Percentiles rank a stretch among this genome's conserved stretches.
Evolutionary conservation across 2,888 invertebrate genomes (phyloP).

Genomic region (Sarcophaga subvicina): DNA sequence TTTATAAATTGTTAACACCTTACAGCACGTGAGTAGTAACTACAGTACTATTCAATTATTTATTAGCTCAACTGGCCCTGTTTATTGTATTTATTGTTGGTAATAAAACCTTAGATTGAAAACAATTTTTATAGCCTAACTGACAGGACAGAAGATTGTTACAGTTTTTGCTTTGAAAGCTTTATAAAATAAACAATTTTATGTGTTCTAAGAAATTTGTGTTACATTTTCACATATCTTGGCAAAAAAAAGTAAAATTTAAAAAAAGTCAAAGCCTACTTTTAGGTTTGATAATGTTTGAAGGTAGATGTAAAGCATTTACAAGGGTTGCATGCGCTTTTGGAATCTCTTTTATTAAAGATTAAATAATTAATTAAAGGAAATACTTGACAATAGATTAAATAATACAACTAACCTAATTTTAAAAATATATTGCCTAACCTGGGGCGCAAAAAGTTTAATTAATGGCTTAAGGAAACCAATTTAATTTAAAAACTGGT

Average conservation of each 20-base stretch:
- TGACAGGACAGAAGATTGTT: slow-evolving; percentile 10
- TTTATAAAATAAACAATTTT: too few species aligned
- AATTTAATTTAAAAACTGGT: too few species aligned
- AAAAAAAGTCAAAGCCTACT: slow-evolving; percentile 9
- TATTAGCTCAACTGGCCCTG: slow-evolving; percentile 30
- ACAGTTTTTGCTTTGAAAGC: too few species aligned
- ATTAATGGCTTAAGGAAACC: too few species aligned
- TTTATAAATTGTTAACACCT: neutral
- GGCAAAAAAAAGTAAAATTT: neutral
- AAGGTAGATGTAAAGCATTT: too few species aligned
- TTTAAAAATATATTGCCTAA: too few species aligned
- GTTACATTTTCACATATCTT: neutral
- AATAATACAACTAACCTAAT: too few species aligned
- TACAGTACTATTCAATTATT: neutral
- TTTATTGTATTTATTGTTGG: slow-evolving; percentile 10
- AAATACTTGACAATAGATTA: too few species aligned
- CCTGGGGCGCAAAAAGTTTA: too few species aligned
- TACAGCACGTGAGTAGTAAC: neutral
- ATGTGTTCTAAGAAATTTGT: too few species aligned
- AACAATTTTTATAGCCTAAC: slow-evolving; percentile 38
- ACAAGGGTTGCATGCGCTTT: neutral
- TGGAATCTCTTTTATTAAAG: neutral
- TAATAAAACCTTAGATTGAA: slow-evolving; percentile 29
- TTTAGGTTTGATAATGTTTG: slow-evolving; percentile 1
- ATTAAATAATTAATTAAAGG: neutral